Base-by-base conservation (phyloP, 2,113 vertebrate genomes). In the Poecile atricapillus region DNA sequence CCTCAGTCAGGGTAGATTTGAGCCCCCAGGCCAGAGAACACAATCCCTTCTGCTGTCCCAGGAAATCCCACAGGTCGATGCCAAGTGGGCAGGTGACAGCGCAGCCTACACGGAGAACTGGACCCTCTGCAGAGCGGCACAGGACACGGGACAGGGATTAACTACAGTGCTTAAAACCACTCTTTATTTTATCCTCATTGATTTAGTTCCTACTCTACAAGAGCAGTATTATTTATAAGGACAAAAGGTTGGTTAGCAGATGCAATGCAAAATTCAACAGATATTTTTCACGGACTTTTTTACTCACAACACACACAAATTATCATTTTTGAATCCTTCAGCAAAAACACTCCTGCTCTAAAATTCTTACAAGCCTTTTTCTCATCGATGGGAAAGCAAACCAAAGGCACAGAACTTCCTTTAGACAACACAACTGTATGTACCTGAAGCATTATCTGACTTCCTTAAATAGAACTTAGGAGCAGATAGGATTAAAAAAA, bases 11-110 rank as follows among this genome's bases (percentile, higher is more conserved):
- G 28, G 17, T 1, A 28, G 74, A 68, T 21, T 9, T 24, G 69
- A 73, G 76, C 37, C 37, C 23, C 67, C 27, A n/a, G 22, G 23
- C 16, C 31, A 53, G 23, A 56, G 62, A 88, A 35, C 65, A 50
- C 13, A 63, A 21, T 44, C 35, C 67, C n/a, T 27, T 28, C 14
- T 63, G 21, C 49, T 76, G 21, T 6, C 20, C 50, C 31, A 64
- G 44, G 49, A 39, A 80, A 47, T 9, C 31, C 63, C 49, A 22
- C 19, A 69, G 81, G 52, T 1, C 0, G 0, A 46, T 1, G 4
- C 24, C 27, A 52, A 67, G 64, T 7, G 41, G 25, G 22, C 16
- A 84, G 50, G 11, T 35, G 37, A 70, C 8, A 74, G 79, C 13
- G 31, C 33, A 46, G 16, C 2, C 39, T 12, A 0, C 2, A 13